Base-by-base conservation (phyloP, 2,113 vertebrate genomes). In the Entomyzon cyanotis region DNA sequence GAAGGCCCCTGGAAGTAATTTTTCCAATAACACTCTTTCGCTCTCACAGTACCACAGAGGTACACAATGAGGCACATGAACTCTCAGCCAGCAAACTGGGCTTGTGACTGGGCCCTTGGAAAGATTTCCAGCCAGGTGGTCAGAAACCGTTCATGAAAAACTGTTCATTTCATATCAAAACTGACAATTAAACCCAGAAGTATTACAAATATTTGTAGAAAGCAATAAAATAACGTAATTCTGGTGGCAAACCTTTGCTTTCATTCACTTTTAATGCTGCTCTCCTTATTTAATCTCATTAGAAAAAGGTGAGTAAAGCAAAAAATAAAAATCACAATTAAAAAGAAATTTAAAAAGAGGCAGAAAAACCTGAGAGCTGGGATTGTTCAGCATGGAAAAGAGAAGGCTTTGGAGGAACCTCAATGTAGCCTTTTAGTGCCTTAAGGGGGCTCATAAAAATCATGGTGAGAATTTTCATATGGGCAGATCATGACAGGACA, bases 1-100 rank as follows among this genome's bases (percentile, higher is more conserved):
- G 53, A 80, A 75, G 42, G 21, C 27, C 37, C 12, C 4, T 50
- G 44, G 44, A 69, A 83, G 19, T 31, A 70, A 58, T 8, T 39
- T 28, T 62, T 79, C 21, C n/a, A 65, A 75, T 49, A 69, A 42
- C 3, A 31, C 27, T 47, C 0, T 0, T 71, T 58, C 70, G 23
- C 21, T 63, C 10, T 44, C 59, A 68, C 59, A 68, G 49, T 37
- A 73, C 39, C 64, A 67, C 16, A 71, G 81, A 87, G 15, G 24
- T 27, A 68, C 15, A 63, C 1, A 1, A 39, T 28, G 39, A 58
- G n/a, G 39, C 27, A 56, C 15, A 42, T 0, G 0, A 42, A 37
- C 56, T 59, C 33, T 89, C 30, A 52, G 25, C 31, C 70, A 89
- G 81, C 15, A 76, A 52, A 39, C 23, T n/a, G 6, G 5, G 52